phyloP scores from a whole-genome alignment of 1,140 invertebrate species.

The Cotesia glomerata region DNA sequence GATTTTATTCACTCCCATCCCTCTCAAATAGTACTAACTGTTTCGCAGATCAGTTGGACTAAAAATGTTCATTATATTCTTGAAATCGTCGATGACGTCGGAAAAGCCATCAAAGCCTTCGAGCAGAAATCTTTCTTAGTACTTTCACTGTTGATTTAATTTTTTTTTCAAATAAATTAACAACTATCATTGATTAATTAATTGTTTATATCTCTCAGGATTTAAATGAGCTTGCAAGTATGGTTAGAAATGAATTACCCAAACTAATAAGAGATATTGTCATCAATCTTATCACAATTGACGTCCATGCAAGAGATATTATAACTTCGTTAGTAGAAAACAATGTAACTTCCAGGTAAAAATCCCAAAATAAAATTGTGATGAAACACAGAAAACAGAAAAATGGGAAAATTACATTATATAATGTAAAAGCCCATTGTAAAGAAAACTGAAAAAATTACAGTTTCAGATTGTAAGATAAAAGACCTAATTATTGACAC shows the following conservation, averaged over 20 bases:
- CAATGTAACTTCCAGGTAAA: slow-evolving; percentile 60
- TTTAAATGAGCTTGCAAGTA: slow-evolving; percentile 76
- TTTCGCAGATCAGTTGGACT: slow-evolving; percentile 89
- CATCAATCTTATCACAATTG: slow-evolving; percentile 84
- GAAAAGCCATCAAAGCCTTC: slow-evolving; percentile 69
- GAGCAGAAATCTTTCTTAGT: slow-evolving; percentile 71
- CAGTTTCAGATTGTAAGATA: no score
- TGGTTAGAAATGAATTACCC: slow-evolving; percentile 76
- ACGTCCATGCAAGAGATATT: slow-evolving; percentile 86
- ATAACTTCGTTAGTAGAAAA: slow-evolving; percentile 75
- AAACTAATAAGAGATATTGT: slow-evolving; percentile 76
- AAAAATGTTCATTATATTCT: slow-evolving; percentile 76
- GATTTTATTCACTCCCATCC: slow-evolving; percentile 70
- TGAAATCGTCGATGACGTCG: slow-evolving; percentile 55
- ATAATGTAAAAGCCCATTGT: no score
- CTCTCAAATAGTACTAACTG: slow-evolving; percentile 76
- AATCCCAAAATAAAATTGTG: background rate
- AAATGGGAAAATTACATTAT: no score
- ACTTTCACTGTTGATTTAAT: slow-evolving; percentile 20
- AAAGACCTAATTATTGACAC: no score
- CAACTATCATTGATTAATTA: slow-evolving; percentile 5
- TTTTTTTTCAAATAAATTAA: background rate
- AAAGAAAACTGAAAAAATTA: no score
- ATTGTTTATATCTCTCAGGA: slow-evolving; percentile 62
- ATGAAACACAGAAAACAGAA: background rate